A percentile compares a stretch with the other conserved stretches of the same genome.
Evolutionary conservation across 2,113 vertebrate genomes (phyloP).

Genomic region (Menidia beryllina): DNA sequence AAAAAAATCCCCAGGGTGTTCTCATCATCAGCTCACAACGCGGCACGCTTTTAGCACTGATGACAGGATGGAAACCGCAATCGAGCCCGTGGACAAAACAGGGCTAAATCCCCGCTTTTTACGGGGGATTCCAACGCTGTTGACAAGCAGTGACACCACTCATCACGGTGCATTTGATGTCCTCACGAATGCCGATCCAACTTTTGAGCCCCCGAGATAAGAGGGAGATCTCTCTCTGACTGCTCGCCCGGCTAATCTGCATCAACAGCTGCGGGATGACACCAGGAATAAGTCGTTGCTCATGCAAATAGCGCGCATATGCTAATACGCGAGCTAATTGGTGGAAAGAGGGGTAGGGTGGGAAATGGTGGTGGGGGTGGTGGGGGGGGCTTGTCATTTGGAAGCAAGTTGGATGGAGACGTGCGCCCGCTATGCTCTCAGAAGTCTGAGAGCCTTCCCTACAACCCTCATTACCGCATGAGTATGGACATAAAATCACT

Average conservation of each 20-base stretch:
- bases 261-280: conserved; percentile 73
- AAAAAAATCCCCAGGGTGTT: conserved; percentile 39
- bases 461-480: conserved; percentile 49
- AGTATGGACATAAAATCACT: conserved; percentile 21
- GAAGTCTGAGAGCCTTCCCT: conserved; percentile 52
- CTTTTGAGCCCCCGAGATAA: conserved; percentile 39
- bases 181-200: conserved; percentile 23
- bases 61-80: conserved; percentile 12
- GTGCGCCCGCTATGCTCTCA: conserved; percentile 28
- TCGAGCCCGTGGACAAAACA: neutral
- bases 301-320: conserved; percentile 74
- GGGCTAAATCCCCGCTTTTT: conserved; percentile 3
- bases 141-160: neutral
- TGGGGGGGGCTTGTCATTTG: conserved; percentile 44
- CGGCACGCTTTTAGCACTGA: neutral
- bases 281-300: conserved; percentile 70
- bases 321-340: conserved; percentile 76
- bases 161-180: conserved; percentile 6
- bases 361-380: neutral
- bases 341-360: conserved; percentile 18
- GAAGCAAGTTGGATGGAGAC: conserved; percentile 54
- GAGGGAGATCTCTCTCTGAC: conserved; percentile 52
- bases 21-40: conserved; percentile 6
- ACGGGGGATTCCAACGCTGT: conserved; percentile 4
- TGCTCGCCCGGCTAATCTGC: conserved; percentile 68